Evolutionary conservation across 2,888 invertebrate species (phyloP), one percentile per base, ranked within the genome.

Genomic region (Lumbricus terrestris): DNA sequence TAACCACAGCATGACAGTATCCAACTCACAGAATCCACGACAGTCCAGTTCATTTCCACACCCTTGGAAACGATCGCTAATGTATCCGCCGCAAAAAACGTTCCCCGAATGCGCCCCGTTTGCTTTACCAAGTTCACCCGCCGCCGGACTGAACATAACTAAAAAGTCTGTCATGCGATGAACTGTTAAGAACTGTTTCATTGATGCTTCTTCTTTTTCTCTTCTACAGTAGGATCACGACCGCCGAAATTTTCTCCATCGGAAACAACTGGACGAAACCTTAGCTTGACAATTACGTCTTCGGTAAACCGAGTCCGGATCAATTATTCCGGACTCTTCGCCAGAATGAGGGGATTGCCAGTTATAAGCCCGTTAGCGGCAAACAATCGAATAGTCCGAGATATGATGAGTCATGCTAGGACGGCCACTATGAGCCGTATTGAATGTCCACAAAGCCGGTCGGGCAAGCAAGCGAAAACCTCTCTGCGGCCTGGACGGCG

Each of bases 281-380:
- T 8, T 8, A 69, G 29, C 29, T 11, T 69, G 8, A 69, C 69
- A 69, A 69, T 69, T 69, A 69, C n/a, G 69, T 69, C 69, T 69
- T 69, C 69, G n/a, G 69, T 69, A 69, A 69, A 69, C 69, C 69
- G 69, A 69, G 69, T 69, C 69, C n/a, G n/a, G 69, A 69, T 69
- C 69, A 69, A 69, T 69, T 69, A 69, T 69, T 69, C n/a, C 69
- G 69, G 69, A 69, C 69, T n/a, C 69, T 69, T 69, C 69, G 69
- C n/a, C 69, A 69, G 16, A 0, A 8, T 69, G 69, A 69, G n/a
- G n/a, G n/a, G 69, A 69, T 69, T n/a, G 69, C 69, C 69, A 69
- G 69, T 69, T 47, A 69, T 69, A 69, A 69, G 69, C 69, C n/a
- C 69, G 69, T 69, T n/a, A 8, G 69, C 69, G 8, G 69, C 69